Evolutionary conservation across 2,113 vertebrate genomes (phyloP).

Genomic region (Cynocephalus volans): DNA sequence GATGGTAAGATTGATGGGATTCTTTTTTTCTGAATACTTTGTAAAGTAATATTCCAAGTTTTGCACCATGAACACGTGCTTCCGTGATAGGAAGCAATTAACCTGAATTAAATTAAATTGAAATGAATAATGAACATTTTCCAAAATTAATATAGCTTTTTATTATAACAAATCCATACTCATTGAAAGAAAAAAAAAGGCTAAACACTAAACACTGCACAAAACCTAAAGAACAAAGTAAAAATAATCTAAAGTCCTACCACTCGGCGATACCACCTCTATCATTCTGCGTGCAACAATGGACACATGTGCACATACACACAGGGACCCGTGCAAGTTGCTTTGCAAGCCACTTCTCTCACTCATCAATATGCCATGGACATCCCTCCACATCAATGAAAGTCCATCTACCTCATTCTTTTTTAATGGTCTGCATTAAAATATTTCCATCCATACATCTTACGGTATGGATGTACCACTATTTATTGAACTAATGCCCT

Average conservation of each 20-base stretch:
- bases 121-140: background rate
- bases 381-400: background rate
- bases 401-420: background rate
- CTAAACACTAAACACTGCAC: background rate
- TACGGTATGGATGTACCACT: too few relatives aligned
- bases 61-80: background rate
- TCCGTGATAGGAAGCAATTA: background rate
- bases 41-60: conserved; percentile 9
- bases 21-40: conserved; percentile 16
- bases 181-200: background rate
- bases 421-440: conserved; percentile 8
- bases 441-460: background rate
- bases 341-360: background rate
- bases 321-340: too few relatives aligned
- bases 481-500: background rate
- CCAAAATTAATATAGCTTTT: background rate
- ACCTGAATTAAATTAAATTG: background rate
- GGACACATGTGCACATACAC: background rate
- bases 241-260: background rate
- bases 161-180: background rate
- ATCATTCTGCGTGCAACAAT: background rate
- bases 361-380: background rate
- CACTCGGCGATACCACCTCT: background rate
- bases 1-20: background rate
- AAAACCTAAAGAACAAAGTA: background rate